A percentile compares a stretch with the other conserved stretches of the same genome.
phyloP scores from a whole-genome alignment of 1,140 invertebrate genomes.

The Paramacrobiotus metropolitanus region DNA sequence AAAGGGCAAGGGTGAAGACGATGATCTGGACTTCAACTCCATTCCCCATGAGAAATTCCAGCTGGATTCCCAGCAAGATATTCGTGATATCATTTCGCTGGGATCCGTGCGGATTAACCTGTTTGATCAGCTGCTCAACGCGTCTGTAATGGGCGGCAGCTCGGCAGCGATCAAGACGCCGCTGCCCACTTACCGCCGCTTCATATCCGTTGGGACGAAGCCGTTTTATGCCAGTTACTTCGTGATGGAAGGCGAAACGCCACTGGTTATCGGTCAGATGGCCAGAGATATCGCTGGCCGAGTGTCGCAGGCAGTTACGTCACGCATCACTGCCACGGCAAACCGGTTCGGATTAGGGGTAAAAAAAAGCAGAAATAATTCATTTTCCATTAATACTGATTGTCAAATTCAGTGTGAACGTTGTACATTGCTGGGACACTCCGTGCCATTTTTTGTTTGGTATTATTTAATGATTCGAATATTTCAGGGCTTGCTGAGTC shows the following conservation, averaged over 20 bases:
- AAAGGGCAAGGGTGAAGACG: background rate
- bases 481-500: too few relatives aligned
- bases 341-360: background rate
- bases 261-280: background rate
- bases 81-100: background rate
- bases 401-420: too few relatives aligned
- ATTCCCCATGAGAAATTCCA: slow-evolving; percentile 1
- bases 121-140: slow-evolving; percentile 3
- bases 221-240: background rate
- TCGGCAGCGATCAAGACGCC: background rate
- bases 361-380: background rate
- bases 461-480: too few relatives aligned
- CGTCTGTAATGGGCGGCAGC: background rate
- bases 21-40: background rate
- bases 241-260: background rate
- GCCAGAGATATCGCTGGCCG: background rate
- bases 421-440: too few relatives aligned
- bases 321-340: background rate
- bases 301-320: background rate
- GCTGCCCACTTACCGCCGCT: background rate
- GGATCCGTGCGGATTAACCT: background rate
- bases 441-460: too few relatives aligned
- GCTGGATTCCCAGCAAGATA: background rate
- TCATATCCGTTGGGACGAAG: background rate
- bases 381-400: background rate